Conservation (phyloP, 1,140 invertebrate genomes). For the Samia ricini region DNA sequence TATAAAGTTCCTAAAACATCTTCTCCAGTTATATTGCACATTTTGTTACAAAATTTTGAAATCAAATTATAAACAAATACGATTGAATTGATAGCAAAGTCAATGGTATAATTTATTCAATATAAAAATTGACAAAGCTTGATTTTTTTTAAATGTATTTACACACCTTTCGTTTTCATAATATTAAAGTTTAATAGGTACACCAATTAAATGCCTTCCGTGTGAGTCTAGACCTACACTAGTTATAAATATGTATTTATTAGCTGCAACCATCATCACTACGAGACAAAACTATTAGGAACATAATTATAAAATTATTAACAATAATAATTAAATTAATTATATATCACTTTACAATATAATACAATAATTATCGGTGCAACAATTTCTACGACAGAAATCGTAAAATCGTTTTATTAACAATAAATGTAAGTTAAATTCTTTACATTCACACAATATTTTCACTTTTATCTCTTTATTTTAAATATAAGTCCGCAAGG, state of each 20-base stretch:
- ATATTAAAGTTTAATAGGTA: not conserved
- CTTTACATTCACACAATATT: slow-evolving; percentile 10
- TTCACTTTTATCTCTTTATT: slow-evolving; percentile 23
- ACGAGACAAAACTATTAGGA: slow-evolving; percentile 68
- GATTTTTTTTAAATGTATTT: not conserved
- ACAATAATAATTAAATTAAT: slow-evolving; percentile 64
- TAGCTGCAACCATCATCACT: slow-evolving; percentile 35
- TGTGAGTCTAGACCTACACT: slow-evolving; percentile 29
- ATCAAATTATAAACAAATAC: not conserved
- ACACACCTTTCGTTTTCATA: not conserved
- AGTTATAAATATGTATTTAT: not conserved
- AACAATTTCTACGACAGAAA: not conserved
- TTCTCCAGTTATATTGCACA: slow-evolving; percentile 71
- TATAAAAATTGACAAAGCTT: not conserved
- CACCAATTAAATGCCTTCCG: slow-evolving; percentile 24
- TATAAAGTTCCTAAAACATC: slow-evolving; percentile 53
- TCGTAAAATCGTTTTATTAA: not conserved
- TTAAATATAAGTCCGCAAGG: slow-evolving; percentile 20
- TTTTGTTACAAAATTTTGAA: slow-evolving; percentile 41
- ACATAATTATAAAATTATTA: slow-evolving; percentile 44
- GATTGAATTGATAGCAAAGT: not conserved
- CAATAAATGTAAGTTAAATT: not conserved
- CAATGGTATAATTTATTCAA: not conserved
- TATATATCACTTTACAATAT: slow-evolving; percentile 73
- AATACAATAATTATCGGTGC: slow-evolving; percentile 43